Conservation (phyloP, 1,140 invertebrate genomes). For the Melipona quadrifasciata region DNA sequence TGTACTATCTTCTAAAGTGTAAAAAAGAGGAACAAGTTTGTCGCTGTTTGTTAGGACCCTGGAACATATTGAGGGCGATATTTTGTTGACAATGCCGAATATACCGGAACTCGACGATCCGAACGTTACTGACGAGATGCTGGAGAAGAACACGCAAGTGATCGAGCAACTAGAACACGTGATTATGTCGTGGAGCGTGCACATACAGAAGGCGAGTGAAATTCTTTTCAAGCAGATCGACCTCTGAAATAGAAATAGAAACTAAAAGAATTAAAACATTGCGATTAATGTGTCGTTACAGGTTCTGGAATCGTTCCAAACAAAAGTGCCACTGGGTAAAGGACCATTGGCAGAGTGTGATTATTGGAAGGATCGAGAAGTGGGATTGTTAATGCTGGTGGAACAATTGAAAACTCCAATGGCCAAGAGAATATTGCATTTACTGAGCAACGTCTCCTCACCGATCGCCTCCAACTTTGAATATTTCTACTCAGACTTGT, state of each 20-base stretch:
- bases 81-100: constrained; percentile 85
- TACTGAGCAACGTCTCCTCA: constrained; percentile 82
- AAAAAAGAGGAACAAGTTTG: background rate
- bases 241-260: background rate
- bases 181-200: constrained; percentile 85
- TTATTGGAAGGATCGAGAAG: constrained; percentile 91
- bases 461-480: constrained; percentile 81
- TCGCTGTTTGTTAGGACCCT: constrained; percentile 81
- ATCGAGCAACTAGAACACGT: constrained; percentile 85
- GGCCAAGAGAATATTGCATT: constrained; percentile 85
- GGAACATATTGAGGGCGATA: constrained; percentile 86
- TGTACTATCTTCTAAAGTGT: no score
- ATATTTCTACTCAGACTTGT: constrained; percentile 83
- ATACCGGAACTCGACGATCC: constrained; percentile 81
- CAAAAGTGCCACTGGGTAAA: constrained; percentile 83
- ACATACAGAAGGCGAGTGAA: constrained; percentile 85
- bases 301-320: constrained; percentile 70
- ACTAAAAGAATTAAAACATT: background rate
- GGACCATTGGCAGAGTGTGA: constrained; percentile 91
- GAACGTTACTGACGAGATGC: constrained; percentile 78
- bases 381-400: constrained; percentile 87
- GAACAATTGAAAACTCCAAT: constrained; percentile 90
- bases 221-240: background rate
- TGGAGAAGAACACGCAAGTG: constrained; percentile 80
- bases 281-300: constrained; percentile 10